A percentile compares a stretch with the other conserved stretches of the same genome.
These are phyloP conservation scores for Remorina albescens DNA, from an alignment of 2,797 vertebrate species.

Conservation along the genomic window DNA sequence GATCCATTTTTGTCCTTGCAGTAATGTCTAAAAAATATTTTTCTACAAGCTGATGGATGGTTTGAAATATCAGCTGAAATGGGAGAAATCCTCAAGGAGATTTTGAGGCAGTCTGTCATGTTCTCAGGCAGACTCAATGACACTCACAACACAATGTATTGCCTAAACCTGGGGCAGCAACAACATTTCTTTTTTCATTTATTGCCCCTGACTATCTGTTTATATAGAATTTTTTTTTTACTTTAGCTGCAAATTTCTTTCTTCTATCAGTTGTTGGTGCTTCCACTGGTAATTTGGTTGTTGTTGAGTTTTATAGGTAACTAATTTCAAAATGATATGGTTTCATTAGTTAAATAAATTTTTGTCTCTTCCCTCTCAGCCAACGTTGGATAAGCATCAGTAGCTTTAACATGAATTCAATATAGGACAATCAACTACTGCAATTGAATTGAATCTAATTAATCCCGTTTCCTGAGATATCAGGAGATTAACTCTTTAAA, in stretches of 20 bases:
- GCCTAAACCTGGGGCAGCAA: background rate
- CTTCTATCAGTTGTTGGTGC: background rate
- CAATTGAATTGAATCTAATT: background rate
- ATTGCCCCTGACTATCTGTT: background rate
- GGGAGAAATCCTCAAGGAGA: background rate
- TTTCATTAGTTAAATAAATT: background rate
- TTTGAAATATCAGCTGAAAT: conserved; percentile 8
- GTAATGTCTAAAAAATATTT: background rate
- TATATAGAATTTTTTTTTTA: background rate
- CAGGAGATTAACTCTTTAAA: background rate
- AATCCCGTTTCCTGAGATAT: background rate
- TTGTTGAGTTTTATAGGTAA: background rate
- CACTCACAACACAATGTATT: background rate
- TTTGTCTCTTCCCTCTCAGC: background rate
- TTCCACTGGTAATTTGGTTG: background rate
- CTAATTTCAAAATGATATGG: background rate
- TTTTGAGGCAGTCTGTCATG: background rate
- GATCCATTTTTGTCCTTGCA: background rate
- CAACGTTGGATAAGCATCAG: too few relatives aligned
- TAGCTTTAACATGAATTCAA: background rate
- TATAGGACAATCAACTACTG: background rate
- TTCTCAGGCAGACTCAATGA: background rate
- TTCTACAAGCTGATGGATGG: background rate
- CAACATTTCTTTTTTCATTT: background rate
- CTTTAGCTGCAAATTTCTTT: background rate